Percentiles rank a stretch among this genome's conserved stretches.
Conservation (phyloP, 2,797 vertebrate species). For the Scolopax bukidnonensis region DNA sequence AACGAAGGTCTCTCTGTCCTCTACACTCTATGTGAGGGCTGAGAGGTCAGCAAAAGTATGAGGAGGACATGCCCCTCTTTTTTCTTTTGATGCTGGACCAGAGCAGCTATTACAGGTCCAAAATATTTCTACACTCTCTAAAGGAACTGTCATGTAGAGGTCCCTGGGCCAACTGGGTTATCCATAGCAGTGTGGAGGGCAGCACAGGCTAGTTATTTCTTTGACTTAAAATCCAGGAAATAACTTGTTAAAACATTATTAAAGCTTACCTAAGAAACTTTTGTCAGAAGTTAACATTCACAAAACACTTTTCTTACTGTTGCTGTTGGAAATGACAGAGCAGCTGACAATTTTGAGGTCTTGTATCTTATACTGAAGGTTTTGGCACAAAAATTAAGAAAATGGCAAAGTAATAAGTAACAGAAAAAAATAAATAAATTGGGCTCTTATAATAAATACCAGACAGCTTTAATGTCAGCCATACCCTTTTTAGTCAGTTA, state of each 20-base stretch:
- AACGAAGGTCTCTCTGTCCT: background rate
- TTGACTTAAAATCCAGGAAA: background rate
- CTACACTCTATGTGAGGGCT: rapidly evolving
- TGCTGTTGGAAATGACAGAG: background rate
- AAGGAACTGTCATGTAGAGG: background rate
- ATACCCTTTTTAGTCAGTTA: background rate
- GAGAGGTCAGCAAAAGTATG: background rate
- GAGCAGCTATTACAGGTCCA: background rate
- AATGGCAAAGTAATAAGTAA: background rate
- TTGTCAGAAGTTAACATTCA: background rate
- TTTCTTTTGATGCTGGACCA: background rate
- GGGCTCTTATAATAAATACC: background rate
- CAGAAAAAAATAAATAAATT: background rate
- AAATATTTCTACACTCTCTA: background rate
- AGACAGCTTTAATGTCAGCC: background rate
- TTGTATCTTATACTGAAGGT: background rate
- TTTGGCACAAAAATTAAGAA: background rate
- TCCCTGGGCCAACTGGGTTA: background rate
- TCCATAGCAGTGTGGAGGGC: background rate
- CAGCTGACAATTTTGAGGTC: background rate
- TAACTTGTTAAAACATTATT: background rate
- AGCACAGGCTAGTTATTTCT: background rate
- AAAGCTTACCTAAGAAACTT: background rate
- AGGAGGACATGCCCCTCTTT: background rate
- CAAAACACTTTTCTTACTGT: background rate